Percentiles rank a stretch among this genome's conserved stretches.
Evolutionary conservation across 2,797 vertebrate genomes (phyloP).

Genomic region (Sebastes wilsoni): DNA sequence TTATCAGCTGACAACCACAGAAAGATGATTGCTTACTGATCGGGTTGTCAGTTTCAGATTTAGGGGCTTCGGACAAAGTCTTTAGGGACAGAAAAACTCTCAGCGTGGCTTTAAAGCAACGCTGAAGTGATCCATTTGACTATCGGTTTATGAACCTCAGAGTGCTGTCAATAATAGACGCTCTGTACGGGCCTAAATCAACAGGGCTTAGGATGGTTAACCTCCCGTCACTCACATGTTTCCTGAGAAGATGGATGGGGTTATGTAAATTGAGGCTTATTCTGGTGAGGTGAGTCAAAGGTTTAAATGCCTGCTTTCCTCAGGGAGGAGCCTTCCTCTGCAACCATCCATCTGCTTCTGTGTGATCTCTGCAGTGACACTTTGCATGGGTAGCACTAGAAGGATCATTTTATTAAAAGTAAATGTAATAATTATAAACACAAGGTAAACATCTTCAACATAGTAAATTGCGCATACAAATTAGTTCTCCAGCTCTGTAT

Average conservation of each 20-base stretch:
- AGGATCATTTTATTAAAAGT: neutral
- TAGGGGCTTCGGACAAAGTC: slow-evolving; percentile 15
- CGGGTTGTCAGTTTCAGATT: slow-evolving; percentile 33
- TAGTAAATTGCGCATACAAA: no score
- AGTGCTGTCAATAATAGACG: slow-evolving; percentile 32
- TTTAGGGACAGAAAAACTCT: slow-evolving; percentile 22
- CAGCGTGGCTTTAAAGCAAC: slow-evolving; percentile 13
- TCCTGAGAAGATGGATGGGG: slow-evolving; percentile 38
- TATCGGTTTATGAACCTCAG: slow-evolving; percentile 41
- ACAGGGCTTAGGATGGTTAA: slow-evolving; percentile 22
- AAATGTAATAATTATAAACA: no score
- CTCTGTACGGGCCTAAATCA: slow-evolving; percentile 27
- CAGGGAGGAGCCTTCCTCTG: neutral
- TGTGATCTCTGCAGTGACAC: slow-evolving; percentile 1
- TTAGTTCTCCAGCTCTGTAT: no score
- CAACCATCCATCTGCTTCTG: neutral
- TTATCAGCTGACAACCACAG: slow-evolving; percentile 16
- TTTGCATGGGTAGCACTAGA: neutral
- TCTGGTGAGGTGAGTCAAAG: slow-evolving; percentile 12
- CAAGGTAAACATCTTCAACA: no score
- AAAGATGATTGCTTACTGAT: slow-evolving; percentile 34
- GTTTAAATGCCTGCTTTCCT: slow-evolving; percentile 15
- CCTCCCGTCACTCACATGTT: slow-evolving; percentile 19
- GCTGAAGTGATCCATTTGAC: slow-evolving; percentile 44
- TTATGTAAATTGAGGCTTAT: slow-evolving; percentile 35